Percentiles rank a stretch among this genome's conserved stretches.
These are phyloP conservation scores for Heliconius eleuchia DNA, from an alignment of 1,140 invertebrate genomes.

Conservation along the genomic window DNA sequence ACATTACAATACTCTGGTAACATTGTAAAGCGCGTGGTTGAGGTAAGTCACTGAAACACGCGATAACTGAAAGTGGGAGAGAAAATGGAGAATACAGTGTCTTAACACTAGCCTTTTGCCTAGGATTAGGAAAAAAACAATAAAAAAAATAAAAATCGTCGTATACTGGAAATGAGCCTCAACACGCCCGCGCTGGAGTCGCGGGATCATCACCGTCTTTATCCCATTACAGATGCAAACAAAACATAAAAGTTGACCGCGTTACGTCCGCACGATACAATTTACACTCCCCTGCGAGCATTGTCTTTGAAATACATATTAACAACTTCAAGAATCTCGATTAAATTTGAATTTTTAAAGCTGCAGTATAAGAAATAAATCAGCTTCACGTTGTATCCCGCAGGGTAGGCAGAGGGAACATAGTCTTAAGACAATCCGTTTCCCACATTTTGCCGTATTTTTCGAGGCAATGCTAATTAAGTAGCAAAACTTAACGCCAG, in stretches of 20 bases:
- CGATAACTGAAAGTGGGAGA: too few relatives aligned
- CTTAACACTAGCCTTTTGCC: too few relatives aligned
- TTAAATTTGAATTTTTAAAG: not conserved
- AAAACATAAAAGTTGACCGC: constrained; percentile 47
- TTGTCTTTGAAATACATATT: constrained; percentile 1
- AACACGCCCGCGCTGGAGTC: constrained; percentile 46
- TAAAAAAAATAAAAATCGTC: not conserved
- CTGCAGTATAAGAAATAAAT: not conserved
- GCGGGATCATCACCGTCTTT: constrained; percentile 64
- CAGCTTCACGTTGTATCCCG: not conserved
- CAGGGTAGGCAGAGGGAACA: not conserved
- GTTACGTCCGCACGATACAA: constrained; percentile 39
- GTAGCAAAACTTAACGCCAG: too few relatives aligned
- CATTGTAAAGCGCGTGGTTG: too few relatives aligned
- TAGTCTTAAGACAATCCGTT: not conserved
- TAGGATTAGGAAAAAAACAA: too few relatives aligned
- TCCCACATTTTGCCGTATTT: not conserved
- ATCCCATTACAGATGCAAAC: constrained; percentile 61
- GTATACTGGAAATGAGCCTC: constrained; percentile 46
- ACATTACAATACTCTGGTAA: too few relatives aligned
- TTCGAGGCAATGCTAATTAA: not conserved
- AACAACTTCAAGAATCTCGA: not conserved
- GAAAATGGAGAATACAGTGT: too few relatives aligned
- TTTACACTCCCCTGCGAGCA: not conserved
- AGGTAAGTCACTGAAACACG: too few relatives aligned